Conservation (phyloP, 2,888 invertebrate genomes). For the Phyllotreta cruciferae region DNA sequence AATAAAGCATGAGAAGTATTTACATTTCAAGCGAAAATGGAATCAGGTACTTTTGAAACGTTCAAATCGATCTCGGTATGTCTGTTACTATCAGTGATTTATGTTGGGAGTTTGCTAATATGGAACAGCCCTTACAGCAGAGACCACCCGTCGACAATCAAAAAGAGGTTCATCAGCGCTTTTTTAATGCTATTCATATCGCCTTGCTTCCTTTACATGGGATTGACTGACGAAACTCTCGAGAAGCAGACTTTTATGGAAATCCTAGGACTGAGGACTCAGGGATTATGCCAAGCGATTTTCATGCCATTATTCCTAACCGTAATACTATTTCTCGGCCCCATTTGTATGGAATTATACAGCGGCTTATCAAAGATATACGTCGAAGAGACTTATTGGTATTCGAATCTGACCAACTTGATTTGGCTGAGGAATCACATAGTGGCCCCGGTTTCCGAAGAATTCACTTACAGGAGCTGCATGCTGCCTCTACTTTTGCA, state of each 20-base stretch:
- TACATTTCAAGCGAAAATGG: background rate
- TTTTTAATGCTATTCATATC: conserved; percentile 81
- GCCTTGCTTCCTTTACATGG: conserved; percentile 78
- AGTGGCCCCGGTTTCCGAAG: conserved; percentile 93
- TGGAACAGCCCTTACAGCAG: conserved; percentile 83
- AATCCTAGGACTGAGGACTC: conserved; percentile 76
- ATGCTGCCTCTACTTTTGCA: conserved; percentile 91
- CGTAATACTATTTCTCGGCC: conserved; percentile 83
- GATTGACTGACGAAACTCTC: conserved; percentile 69
- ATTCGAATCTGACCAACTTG: conserved; percentile 72
- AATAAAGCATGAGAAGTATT: background rate
- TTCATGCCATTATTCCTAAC: conserved; percentile 80
- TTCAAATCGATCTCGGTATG: conserved; percentile 73
- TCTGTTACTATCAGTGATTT: conserved; percentile 77
- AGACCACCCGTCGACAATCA: conserved; percentile 88
- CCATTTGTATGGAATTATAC: conserved; percentile 74
- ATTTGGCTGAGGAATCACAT: conserved; percentile 89
- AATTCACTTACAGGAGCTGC: conserved; percentile 94
- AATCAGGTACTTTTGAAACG: conserved; percentile 3
- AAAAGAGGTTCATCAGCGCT: conserved; percentile 86
- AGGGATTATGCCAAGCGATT: conserved; percentile 77
- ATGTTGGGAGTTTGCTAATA: conserved; percentile 87
- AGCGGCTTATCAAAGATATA: conserved; percentile 75
- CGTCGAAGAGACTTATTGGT: conserved; percentile 64
- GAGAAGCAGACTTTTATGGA: conserved; percentile 70